Conservation (phyloP, 2,113 vertebrate genomes). For the Phaethornis superciliosus region DNA sequence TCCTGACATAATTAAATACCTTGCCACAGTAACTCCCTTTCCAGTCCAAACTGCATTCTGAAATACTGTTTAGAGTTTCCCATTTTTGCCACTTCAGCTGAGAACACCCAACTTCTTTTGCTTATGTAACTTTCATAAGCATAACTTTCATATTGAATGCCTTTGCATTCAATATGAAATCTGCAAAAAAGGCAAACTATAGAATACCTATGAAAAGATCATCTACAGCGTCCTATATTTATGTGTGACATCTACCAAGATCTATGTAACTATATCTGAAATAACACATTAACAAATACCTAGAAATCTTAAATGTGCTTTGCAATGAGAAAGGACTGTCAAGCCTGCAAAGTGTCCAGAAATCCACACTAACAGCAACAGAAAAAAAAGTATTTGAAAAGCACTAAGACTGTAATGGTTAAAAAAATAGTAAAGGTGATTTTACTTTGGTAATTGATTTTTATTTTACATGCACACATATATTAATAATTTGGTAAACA, state of each 20-base stretch:
- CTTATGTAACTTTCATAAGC: not conserved
- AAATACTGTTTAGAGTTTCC: not conserved
- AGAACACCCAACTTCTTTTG: not conserved
- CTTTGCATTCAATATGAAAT: not conserved
- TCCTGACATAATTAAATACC: not conserved
- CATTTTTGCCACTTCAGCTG: not conserved
- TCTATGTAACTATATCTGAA: not conserved
- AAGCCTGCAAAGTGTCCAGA: not conserved
- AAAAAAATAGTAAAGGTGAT: not conserved
- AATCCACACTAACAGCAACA: not conserved
- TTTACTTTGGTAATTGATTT: not conserved
- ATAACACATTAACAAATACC: not conserved
- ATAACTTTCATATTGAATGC: too few relatives aligned
- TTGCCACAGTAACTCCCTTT: not conserved
- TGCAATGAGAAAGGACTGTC: not conserved
- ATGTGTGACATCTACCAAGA: not conserved
- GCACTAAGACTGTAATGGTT: not conserved
- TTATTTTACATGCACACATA: not conserved
- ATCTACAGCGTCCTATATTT: not conserved
- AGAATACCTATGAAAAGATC: not conserved
- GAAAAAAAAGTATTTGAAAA: fast-evolving
- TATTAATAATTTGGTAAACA: not conserved
- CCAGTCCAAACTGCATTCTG: not conserved
- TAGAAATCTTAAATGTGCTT: not conserved
- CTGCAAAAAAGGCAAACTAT: not conserved